Base-by-base conservation (phyloP, 2,797 vertebrate genomes). In the Coilia nasus region DNA sequence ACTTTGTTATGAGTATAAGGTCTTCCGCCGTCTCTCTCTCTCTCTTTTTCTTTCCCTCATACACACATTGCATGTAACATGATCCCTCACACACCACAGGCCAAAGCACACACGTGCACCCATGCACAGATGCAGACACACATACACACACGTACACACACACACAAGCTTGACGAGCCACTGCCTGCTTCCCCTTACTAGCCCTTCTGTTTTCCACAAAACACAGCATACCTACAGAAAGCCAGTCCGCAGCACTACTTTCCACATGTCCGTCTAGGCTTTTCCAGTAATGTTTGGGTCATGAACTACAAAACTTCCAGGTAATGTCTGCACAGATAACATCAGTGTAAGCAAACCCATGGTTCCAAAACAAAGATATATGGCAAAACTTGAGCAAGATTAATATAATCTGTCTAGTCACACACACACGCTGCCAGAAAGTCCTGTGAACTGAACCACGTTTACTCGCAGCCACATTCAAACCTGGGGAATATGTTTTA, bases 81-180 rank as follows among this genome's bases (percentile, higher is more conserved):
- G 60, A 64, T 12, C 5, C n/a, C 10, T n/a, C 60, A 64, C n/a
- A 64, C n/a, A 7, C 21, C 31, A 81, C 75, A 19, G 75, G 75
- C 75, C 75, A 81, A 17, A 81, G 75, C 31, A 81, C 75, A 47
- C 44, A 19, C 31, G 75, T 81, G 31, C 60, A 64, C 60, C 60
- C 60, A 64, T 64, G 60, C n/a, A 62, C 59, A 64, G 60, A 64
- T 6, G 9, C 60, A 62, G 21, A 23, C 21, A 62, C 60, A 62
- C 60, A 23, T n/a, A 64, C 9, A 25, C 60, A 67, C 25, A 67
- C 64, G 9, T 6, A 62, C 21, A 23, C 25, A 67, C 64, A 23
- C n/a, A 62, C 21, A 23, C n/a, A 25, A 25, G 60, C 28, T 15
- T 71, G 64, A 71, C 28, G 25, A 71, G 28, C 25, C 25, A 14